These are phyloP conservation scores for Orussus abietinus DNA, from an alignment of 1,140 invertebrate species.

Conservation along the genomic window DNA sequence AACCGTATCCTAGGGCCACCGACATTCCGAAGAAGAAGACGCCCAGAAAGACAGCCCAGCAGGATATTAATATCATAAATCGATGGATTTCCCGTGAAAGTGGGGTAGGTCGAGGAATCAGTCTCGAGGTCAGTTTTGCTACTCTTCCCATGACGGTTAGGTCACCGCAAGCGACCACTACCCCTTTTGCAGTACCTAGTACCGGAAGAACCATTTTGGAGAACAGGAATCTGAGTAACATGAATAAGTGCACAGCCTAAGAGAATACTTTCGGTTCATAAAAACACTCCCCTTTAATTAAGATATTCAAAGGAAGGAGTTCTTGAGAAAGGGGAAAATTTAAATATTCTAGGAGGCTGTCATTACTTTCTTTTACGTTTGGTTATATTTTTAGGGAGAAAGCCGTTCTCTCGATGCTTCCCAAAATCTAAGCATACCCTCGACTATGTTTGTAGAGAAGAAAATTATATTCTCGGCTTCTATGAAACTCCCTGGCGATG, in stretches of 20 bases:
- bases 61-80: slow-evolving; percentile 68
- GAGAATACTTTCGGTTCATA: too few relatives aligned
- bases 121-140: slow-evolving; percentile 71
- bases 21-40: slow-evolving; percentile 71
- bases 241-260: too few relatives aligned
- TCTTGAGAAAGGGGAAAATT: too few relatives aligned
- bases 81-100: slow-evolving; percentile 74
- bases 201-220: too few relatives aligned
- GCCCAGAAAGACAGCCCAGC: slow-evolving; percentile 71
- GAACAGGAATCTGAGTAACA: too few relatives aligned
- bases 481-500: slow-evolving; percentile 65
- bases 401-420: too few relatives aligned
- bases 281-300: too few relatives aligned
- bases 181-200: slow-evolving; percentile 58
- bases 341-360: too few relatives aligned
- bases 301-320: too few relatives aligned
- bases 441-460: slow-evolving; percentile 76
- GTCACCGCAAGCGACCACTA: slow-evolving; percentile 79
- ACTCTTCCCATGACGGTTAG: slow-evolving; percentile 81
- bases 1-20: slow-evolving; percentile 65
- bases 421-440: slow-evolving; percentile 54
- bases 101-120: slow-evolving; percentile 70
- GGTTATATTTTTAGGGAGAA: too few relatives aligned
- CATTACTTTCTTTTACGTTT: too few relatives aligned
- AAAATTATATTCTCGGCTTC: slow-evolving; percentile 77